Conservation (phyloP, 2,797 vertebrate genomes). For the Eospalax fontanierii region DNA sequence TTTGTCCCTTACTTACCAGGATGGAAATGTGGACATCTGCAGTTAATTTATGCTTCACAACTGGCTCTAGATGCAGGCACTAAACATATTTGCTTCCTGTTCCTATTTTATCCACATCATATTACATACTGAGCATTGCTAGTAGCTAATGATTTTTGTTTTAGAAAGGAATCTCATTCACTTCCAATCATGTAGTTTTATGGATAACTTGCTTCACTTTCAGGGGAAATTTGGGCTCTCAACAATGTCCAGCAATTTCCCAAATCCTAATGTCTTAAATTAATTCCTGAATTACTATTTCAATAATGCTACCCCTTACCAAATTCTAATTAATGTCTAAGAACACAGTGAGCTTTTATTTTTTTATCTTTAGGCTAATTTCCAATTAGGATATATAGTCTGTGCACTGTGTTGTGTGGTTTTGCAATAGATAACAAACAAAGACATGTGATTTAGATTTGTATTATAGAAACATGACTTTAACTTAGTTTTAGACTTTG, state of each 20-base stretch:
- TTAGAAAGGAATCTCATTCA: neutral
- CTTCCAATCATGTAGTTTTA: neutral
- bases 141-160: neutral
- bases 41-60: neutral
- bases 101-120: neutral
- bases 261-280: neutral
- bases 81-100: neutral
- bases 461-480: neutral
- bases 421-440: neutral
- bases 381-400: neutral
- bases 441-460: neutral
- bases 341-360: too few relatives aligned
- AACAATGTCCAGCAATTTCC: neutral
- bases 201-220: neutral
- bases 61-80: neutral
- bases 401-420: neutral
- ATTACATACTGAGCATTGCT: neutral
- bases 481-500: constrained; percentile 1
- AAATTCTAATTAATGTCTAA: neutral
- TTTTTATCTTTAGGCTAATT: neutral
- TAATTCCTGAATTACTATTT: neutral
- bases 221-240: neutral
- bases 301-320: neutral
- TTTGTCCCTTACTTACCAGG: neutral
- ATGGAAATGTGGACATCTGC: neutral